Evolutionary conservation across 30 jellyfish, hydroid and myxozoan species (phyloP), one percentile per base, ranked within the genome.

Genomic region (Pseudorhiza aurosa): DNA sequence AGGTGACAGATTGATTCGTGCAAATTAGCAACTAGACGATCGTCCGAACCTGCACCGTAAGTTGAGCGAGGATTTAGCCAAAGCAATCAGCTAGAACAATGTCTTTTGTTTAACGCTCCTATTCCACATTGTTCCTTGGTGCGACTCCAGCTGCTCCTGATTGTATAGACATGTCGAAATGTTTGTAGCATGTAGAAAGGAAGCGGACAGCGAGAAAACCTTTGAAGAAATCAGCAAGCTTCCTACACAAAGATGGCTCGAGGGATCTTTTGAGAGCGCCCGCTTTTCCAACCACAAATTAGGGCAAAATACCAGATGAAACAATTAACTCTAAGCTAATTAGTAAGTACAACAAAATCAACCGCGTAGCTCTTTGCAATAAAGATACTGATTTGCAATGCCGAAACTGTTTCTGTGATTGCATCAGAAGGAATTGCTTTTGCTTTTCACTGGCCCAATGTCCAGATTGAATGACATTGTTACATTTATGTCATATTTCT

Each of bases 21-120:
- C 77, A 64, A 64, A 32, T 64, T 64, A 64, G 77, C 58, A 42
- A 30, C 67, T n/a, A 19, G 67, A 53, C 67, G 24, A 53, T 53
- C 24, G 33, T 53, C 67, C 67, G 37, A 14, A 53, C n/a, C 22
- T 1, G n/a, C 37, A 1, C 36, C 67, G 35, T 10, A 22, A 9
- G 0, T 2, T 53, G n/a, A 19, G 24, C 67, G 9, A 8, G 67
- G 33, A 53, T 53, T 53, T 53, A 33, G 17, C 21, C 24, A 15
- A 18, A n/a, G 33, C 24, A 53, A 53, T 53, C 24, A 53, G 19
- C 36, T 2, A 3, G 9, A 17, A 53, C 36, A 53, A 53, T 53
- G 67, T 10, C 33, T 9, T 2, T 53, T n/a, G 67, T 53, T 10
- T 12, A 18, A 14, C 62, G 19, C 12, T 53, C 37, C 24, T 53